Percentiles rank a stretch among this genome's conserved stretches.
These are phyloP conservation scores for Eupithecia pulchellata DNA, from an alignment of 2,888 invertebrate species.

Conservation along the genomic window DNA sequence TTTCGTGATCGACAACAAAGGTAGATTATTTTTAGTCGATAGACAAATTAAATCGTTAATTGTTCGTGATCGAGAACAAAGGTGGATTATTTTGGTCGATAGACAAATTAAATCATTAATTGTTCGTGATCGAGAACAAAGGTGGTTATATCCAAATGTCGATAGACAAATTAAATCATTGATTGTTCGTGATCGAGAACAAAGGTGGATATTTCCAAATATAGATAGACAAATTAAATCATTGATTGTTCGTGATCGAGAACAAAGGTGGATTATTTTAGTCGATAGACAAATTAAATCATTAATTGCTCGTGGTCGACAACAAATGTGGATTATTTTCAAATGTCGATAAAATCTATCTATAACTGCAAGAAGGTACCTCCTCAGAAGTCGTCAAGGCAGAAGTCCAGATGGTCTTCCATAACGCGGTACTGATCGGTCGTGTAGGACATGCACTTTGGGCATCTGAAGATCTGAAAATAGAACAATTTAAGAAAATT, in stretches of 20 bases:
- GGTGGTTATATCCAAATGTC: not conserved
- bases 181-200: too few relatives aligned
- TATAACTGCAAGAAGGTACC: not conserved
- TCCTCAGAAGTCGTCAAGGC: constrained; percentile 70
- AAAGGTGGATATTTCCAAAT: too few relatives aligned
- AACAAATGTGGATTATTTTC: not conserved
- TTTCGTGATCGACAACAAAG: too few relatives aligned
- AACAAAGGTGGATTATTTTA: too few relatives aligned
- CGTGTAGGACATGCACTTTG: constrained; percentile 73
- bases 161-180: too few relatives aligned
- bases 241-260: too few relatives aligned
- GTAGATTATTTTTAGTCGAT: too few relatives aligned
- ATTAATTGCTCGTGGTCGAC: not conserved
- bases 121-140: not conserved
- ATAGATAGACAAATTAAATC: too few relatives aligned
- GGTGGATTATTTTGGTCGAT: too few relatives aligned
- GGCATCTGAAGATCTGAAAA: constrained; percentile 73
- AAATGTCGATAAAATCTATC: not conserved
- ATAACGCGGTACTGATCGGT: constrained; percentile 68
- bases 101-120: not conserved
- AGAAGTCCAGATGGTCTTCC: constrained; percentile 77
- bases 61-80: too few relatives aligned
- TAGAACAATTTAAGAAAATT: too few relatives aligned
- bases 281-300: not conserved
- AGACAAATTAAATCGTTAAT: too few relatives aligned